Evolutionary conservation across 2,888 invertebrate genomes (phyloP).

Genomic region (Fissipunctia ypsillon): DNA sequence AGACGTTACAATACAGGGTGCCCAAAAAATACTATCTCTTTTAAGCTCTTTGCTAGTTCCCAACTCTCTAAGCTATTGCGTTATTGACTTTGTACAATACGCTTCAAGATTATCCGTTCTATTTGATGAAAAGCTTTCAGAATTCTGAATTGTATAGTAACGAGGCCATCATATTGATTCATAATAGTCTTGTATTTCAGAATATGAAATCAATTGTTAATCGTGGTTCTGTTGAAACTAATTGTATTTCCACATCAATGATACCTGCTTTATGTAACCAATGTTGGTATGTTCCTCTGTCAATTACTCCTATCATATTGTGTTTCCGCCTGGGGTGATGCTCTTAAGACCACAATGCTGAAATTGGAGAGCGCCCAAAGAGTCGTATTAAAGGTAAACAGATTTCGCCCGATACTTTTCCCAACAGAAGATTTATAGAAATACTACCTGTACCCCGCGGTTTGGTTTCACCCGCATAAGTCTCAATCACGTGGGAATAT

Average conservation of each 20-base stretch:
- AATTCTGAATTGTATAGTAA: background rate
- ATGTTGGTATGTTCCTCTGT: background rate
- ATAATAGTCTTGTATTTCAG: background rate
- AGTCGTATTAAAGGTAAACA: too few species aligned
- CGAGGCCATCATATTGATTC: background rate
- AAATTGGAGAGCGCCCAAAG: too few species aligned
- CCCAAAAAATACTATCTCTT: background rate
- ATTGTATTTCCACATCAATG: constrained; percentile 14
- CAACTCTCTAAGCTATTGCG: constrained; percentile 22
- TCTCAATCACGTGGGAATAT: too few species aligned
- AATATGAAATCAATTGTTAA: constrained; percentile 10
- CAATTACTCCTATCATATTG: too few species aligned
- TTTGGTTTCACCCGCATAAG: too few species aligned
- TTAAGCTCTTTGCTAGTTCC: constrained; percentile 23
- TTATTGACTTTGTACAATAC: constrained; percentile 46
- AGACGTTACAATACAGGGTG: background rate
- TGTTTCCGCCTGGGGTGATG: too few species aligned
- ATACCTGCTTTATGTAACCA: background rate
- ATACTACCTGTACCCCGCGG: too few species aligned
- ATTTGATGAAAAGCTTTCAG: constrained; percentile 5
- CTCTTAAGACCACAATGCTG: too few species aligned
- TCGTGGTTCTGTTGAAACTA: background rate
- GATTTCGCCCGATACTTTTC: too few species aligned
- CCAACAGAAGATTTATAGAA: too few species aligned
- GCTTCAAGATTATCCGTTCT: constrained; percentile 7